These are phyloP conservation scores for Actinopyga echinites DNA, from an alignment of 53 echinoderm and acorn worm genomes.

Conservation along the genomic window DNA sequence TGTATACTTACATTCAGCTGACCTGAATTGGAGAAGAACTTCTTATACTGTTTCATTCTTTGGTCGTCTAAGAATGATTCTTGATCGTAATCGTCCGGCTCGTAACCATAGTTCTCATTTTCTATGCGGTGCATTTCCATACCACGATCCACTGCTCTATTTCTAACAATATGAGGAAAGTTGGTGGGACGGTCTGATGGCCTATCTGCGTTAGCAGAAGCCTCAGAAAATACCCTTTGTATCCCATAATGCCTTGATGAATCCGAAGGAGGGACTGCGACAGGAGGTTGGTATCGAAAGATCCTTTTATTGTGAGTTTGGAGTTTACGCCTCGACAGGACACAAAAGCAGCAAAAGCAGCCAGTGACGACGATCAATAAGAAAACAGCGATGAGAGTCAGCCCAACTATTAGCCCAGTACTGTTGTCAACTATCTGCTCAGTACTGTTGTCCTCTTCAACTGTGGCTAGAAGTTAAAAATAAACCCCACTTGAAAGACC, in stretches of 20 bases:
- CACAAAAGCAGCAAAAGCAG: constrained; percentile 7
- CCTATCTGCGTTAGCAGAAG: not conserved
- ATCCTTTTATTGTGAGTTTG: not conserved
- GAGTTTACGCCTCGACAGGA: not conserved
- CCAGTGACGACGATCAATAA: not conserved
- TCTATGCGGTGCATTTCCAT: not conserved
- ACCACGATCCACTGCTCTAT: not conserved
- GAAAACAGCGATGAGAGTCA: not conserved
- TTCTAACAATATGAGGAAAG: constrained; percentile 3
- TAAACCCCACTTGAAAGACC: too few relatives aligned
- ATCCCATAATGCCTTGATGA: not conserved
- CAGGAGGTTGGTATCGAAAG: not conserved
- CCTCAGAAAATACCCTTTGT: not conserved
- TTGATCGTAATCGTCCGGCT: not conserved
- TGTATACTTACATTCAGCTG: constrained; percentile 17
- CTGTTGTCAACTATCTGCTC: not conserved
- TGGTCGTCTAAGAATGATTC: constrained; percentile 2
- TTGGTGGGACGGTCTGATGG: not conserved
- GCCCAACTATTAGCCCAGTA: not conserved
- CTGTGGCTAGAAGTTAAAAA: too few relatives aligned
- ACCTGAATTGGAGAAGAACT: not conserved
- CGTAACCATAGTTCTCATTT: not conserved
- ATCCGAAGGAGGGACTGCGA: not conserved
- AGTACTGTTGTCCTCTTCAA: not conserved
- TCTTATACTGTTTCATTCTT: constrained; percentile 5